A percentile compares a stretch with the other conserved stretches of the same genome.
Conservation (phyloP, 2,797 vertebrate genomes). For the Poeciliopsis turneri region DNA sequence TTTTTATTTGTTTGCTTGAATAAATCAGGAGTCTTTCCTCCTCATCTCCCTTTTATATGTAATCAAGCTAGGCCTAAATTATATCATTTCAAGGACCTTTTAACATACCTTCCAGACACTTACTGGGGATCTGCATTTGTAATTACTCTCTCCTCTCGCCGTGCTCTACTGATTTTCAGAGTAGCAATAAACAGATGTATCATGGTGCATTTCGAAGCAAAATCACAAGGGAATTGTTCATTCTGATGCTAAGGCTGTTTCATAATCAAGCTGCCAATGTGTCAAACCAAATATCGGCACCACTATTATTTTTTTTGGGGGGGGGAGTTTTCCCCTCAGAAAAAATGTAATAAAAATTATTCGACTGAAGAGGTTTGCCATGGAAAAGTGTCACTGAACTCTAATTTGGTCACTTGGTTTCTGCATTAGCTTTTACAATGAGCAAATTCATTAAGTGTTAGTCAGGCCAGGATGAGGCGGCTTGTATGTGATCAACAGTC, state of each 20-base stretch:
- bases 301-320: not conserved
- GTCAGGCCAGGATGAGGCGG: not conserved
- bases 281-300: not conserved
- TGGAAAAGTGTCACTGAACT: not conserved
- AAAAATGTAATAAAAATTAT: not conserved
- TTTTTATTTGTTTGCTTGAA: slow-evolving; percentile 68
- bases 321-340: not conserved
- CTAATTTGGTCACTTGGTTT: not conserved
- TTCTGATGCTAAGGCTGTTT: slow-evolving; percentile 60
- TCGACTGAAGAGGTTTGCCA: not conserved
- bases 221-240: slow-evolving; percentile 63
- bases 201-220: slow-evolving; percentile 51
- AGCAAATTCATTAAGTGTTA: not conserved
- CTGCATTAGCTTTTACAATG: not conserved
- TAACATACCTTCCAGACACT: slow-evolving; percentile 71
- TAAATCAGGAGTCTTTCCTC: slow-evolving; percentile 64
- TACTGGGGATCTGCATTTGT: slow-evolving; percentile 75
- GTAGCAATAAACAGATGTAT: slow-evolving; percentile 74
- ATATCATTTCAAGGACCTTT: slow-evolving; percentile 73
- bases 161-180: slow-evolving; percentile 66
- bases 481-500: no score
- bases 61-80: slow-evolving; percentile 75
- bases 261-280: slow-evolving; percentile 18
- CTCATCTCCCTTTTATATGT: slow-evolving; percentile 63
- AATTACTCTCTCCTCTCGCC: slow-evolving; percentile 65